phyloP scores from a whole-genome alignment of 1,140 invertebrate genomes.

The Pantala flavescens region DNA sequence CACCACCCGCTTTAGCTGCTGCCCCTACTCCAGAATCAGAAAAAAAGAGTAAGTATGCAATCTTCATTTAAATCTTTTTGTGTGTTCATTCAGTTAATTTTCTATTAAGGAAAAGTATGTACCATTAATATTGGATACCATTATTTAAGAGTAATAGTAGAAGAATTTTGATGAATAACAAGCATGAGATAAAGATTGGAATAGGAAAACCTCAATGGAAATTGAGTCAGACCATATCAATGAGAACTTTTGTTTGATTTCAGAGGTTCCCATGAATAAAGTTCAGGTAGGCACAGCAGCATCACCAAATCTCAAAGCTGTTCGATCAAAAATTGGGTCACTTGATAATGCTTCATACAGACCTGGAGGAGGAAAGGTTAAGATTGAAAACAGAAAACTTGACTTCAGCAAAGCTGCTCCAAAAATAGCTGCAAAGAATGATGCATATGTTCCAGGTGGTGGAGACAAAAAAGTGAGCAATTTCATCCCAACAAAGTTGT shows the following conservation, averaged over 20 bases:
- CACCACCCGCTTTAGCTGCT: not conserved
- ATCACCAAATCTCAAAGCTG: slow-evolving; percentile 81
- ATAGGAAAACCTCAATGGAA: too few relatives aligned
- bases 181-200: too few relatives aligned
- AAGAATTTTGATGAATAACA: too few relatives aligned
- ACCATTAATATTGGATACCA: too few relatives aligned
- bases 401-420: slow-evolving; percentile 71
- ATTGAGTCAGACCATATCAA: too few relatives aligned
- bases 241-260: not conserved
- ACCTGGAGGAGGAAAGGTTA: slow-evolving; percentile 82
- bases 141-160: too few relatives aligned
- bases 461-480: slow-evolving; percentile 79
- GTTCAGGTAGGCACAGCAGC: slow-evolving; percentile 80
- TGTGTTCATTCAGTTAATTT: too few relatives aligned
- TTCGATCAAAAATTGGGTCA: slow-evolving; percentile 89
- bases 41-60: not conserved
- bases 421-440: slow-evolving; percentile 82
- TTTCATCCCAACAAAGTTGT: not conserved
- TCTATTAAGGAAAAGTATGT: too few relatives aligned
- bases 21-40: not conserved
- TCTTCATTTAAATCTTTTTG: too few relatives aligned
- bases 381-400: slow-evolving; percentile 78
- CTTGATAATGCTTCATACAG: slow-evolving; percentile 85
- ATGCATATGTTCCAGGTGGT: slow-evolving; percentile 75
- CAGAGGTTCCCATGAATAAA: slow-evolving; percentile 81